Conservation (phyloP, 2,113 vertebrate genomes). For the Nymphicus hollandicus region DNA sequence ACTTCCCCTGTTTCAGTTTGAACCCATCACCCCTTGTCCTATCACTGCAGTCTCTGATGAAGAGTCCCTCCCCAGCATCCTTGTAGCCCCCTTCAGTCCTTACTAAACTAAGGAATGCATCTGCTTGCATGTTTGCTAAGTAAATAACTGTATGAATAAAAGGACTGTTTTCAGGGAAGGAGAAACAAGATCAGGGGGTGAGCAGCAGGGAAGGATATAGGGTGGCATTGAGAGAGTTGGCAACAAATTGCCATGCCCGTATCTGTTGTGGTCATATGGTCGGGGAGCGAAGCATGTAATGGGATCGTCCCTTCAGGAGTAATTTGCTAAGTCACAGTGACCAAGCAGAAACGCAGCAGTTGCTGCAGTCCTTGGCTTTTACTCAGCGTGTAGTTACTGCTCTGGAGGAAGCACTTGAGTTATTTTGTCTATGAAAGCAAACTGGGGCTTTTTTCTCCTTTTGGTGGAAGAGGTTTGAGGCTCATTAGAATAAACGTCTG, state of each 20-base stretch:
- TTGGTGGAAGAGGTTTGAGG: background rate
- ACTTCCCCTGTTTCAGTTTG: background rate
- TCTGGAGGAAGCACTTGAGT: background rate
- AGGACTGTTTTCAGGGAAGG: background rate
- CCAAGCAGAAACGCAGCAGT: conserved; percentile 13
- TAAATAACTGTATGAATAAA: background rate
- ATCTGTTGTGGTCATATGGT: background rate
- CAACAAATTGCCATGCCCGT: background rate
- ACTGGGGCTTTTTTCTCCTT: background rate
- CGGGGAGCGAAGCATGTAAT: background rate
- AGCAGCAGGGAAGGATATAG: background rate
- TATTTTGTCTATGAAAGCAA: background rate
- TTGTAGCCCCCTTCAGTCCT: background rate
- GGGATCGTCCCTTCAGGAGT: background rate
- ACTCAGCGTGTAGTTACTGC: background rate
- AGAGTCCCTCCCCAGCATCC: background rate
- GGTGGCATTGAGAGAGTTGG: background rate
- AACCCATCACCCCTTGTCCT: background rate
- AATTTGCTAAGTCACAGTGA: conserved; percentile 63
- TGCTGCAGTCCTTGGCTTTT: conserved; percentile 17
- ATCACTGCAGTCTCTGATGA: background rate
- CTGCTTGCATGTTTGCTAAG: background rate
- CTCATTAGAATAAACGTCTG: background rate
- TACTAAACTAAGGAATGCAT: background rate
- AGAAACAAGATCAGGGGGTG: background rate